A percentile compares a stretch with the other conserved stretches of the same genome.
phyloP scores from a whole-genome alignment of 2,113 vertebrate genomes.

The Zosterops borbonicus region DNA sequence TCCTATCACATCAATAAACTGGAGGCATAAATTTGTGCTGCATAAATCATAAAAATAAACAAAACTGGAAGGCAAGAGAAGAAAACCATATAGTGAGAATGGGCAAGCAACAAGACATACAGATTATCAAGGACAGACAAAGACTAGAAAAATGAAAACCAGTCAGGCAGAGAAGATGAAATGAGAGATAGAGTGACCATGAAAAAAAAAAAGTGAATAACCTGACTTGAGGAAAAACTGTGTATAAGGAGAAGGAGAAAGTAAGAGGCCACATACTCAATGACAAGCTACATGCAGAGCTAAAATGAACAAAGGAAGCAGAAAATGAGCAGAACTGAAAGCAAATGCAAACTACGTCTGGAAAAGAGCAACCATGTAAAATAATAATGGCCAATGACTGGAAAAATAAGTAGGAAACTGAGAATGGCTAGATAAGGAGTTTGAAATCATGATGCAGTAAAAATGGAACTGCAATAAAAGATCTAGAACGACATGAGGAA shows the following conservation, averaged over 20 bases:
- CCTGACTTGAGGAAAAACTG: not conserved
- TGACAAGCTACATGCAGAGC: not conserved
- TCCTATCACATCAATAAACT: not conserved
- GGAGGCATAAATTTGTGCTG: not conserved
- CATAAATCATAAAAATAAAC: not conserved
- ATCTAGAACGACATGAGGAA: not conserved
- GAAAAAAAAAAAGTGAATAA: not conserved
- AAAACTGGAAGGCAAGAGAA: not conserved
- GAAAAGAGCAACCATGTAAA: not conserved
- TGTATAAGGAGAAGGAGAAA: not conserved
- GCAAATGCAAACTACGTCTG: not conserved
- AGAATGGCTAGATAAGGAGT: not conserved
- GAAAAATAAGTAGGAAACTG: not conserved
- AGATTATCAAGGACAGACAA: not conserved
- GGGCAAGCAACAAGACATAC: not conserved
- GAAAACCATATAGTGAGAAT: not conserved
- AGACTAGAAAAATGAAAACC: not conserved
- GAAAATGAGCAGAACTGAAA: not conserved
- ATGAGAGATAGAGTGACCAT: not conserved
- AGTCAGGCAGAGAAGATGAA: not conserved
- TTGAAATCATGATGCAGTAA: not conserved
- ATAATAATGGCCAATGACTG: not conserved
- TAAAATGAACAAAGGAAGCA: not conserved
- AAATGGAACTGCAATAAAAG: not conserved
- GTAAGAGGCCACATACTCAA: not conserved